Evolutionary conservation across 2,888 invertebrate genomes (phyloP), one percentile per base, ranked within the genome.

Genomic region (Callimorpha dominula): DNA sequence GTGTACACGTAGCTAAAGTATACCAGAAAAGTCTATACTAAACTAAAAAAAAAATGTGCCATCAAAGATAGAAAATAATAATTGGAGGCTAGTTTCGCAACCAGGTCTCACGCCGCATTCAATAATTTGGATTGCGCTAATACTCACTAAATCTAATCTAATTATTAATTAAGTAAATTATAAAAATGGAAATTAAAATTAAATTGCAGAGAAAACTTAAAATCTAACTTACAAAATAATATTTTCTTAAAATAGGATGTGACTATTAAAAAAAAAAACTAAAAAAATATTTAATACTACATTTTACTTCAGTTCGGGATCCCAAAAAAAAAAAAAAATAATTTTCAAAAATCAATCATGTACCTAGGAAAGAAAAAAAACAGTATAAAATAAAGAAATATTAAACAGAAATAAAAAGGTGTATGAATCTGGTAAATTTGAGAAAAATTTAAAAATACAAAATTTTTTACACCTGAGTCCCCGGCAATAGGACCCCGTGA

Each of bases 341-440:
- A 15, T 14, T 64, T 71, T 89, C 89, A 94, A 91, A 94, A 95
- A 85, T 95, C 94, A 88, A 95, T 90, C 95, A 95, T 94, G 95
- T 94, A 95, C 95, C 95, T 95, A 91, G 7, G 81, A 82, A 69
- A 71, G 70, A 81, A 84, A 86, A 86, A 81, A 81, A 70, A 74
- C 80, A 78, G 70, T 77, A 77, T 74, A 75, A 78, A 75, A 77
- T 75, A 77, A 78, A 73, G 70, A 73, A 63, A 54, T 17, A 49
- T 8, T 31, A 31, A 31, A 31, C 31, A 6, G 5, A 60, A 60
- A 50, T 50, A 50, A 12, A 60, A 31, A 60, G 4, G 31, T 14
- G 60, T 14, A 9, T 1, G 1, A 57, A 11, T 14, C 14, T 7
- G 14, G 31, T 12, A 31, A 54, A n/a, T n/a, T 54, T n/a, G 4